Evolutionary conservation across 2,113 vertebrate genomes (phyloP), one percentile per base, ranked within the genome.

Genomic region (Cyprinodon brontotheroides): DNA sequence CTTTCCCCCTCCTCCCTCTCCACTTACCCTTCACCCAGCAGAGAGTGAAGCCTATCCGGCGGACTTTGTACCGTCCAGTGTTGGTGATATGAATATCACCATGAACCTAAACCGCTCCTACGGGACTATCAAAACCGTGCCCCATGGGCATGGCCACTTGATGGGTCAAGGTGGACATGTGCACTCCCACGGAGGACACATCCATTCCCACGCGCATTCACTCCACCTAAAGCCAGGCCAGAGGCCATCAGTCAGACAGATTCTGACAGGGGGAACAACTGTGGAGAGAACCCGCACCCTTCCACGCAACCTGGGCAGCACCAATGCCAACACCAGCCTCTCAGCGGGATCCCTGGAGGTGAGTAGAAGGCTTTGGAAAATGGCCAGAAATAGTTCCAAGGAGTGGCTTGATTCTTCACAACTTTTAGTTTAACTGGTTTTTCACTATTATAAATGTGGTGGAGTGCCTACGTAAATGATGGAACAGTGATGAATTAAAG

Each of bases 281-380:
- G 95, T 95, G 45, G 97, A 99, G 87, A 95, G 96, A 90, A 99
- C 97, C 93, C 95, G 97, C 86, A 99, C 97, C 92, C 96, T 99
- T 94, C 98, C 98, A 43, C 97, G 97, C 75, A 98, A 97, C 10
- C 95, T 98, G 80, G 97, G 97, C 0, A 97, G 97, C 89, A 96
- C 95, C 84, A 92, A 92, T 68, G 83, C 88, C 0, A 96, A 96
- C 90, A 95, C 96, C 20, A 95, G 94, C 92, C 91, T 95, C 93
- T 97, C 97, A 74, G 95, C 96, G 90, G 97, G 97, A 89, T 99
- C 98, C 38, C 91, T 99, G 85, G 97, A 99, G 97, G 98, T 99
- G 93, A 96, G 97, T 93, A 69, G 80, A 73, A 73, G 75, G 66
- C 72, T 37, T 45, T 73, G 37, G 20, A 60, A 38, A 11, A 38